Conservation (phyloP, 2,888 invertebrate genomes). For the Poecilobothrus nobilitatus region DNA sequence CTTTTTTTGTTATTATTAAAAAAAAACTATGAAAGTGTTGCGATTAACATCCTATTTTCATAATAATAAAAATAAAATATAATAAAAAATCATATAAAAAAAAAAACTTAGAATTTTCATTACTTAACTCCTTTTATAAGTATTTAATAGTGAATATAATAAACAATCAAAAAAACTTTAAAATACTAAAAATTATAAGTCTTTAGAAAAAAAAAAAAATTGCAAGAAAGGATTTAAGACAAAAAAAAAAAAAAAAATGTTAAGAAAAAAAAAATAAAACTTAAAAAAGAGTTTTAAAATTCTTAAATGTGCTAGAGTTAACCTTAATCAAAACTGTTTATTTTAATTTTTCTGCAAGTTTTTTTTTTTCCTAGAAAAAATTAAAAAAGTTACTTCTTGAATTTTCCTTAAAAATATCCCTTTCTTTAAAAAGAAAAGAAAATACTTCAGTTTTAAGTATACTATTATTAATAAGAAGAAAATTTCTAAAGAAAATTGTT, state of each 20-base stretch:
- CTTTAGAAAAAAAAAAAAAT: not conserved
- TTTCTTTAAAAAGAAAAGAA: no score
- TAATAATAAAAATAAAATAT: no score
- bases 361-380: not conserved
- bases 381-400: no score
- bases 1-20: not conserved
- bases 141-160: not conserved
- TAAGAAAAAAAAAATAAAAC: no score
- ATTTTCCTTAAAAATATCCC: no score
- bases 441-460: no score
- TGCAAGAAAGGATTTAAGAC: not conserved
- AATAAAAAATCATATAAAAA: not conserved
- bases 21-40: not conserved
- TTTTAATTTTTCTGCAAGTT: not conserved
- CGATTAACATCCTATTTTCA: constrained; percentile 6
- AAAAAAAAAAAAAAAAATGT: not conserved
- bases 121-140: not conserved
- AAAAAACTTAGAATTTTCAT: no score
- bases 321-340: not conserved
- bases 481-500: no score
- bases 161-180: no score
- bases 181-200: no score
- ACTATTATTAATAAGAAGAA: no score
- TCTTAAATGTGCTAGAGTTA: not conserved
- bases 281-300: not conserved